These are phyloP conservation scores for Halictus quadricinctus DNA, from an alignment of 2,888 invertebrate species.

Conservation along the genomic window DNA sequence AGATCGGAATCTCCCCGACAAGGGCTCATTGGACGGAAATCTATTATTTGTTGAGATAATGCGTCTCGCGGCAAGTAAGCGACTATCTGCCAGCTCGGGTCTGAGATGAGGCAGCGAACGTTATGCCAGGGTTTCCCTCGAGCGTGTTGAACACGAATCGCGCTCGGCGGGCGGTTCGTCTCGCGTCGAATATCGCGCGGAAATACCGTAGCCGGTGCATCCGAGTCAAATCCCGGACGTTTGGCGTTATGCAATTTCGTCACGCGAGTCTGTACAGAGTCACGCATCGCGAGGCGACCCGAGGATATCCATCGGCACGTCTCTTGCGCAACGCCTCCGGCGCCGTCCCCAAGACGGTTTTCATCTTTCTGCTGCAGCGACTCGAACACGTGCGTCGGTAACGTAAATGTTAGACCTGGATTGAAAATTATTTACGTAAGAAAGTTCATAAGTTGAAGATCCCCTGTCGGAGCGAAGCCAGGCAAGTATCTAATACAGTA, in stretches of 20 bases:
- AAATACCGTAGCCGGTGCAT: conserved; percentile 26
- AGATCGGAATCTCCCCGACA: too few relatives aligned
- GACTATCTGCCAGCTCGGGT: too few relatives aligned
- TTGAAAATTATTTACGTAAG: not conserved
- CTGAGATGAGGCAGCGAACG: not conserved
- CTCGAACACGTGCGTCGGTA: not conserved
- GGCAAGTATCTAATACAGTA: not conserved
- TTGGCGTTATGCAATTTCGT: conserved; percentile 52
- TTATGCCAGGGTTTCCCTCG: not conserved
- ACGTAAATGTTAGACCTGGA: not conserved
- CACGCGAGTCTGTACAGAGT: conserved; percentile 43
- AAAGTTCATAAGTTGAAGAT: not conserved
- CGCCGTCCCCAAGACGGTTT: not conserved
- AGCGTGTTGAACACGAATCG: conserved; percentile 16
- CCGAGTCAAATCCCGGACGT: conserved; percentile 32
- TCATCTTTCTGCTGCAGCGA: not conserved
- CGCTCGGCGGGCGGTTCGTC: conserved; percentile 27
- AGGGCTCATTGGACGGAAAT: too few relatives aligned
- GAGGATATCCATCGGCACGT: conserved; percentile 41
- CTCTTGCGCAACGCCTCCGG: conserved; percentile 26
- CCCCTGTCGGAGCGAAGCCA: not conserved
- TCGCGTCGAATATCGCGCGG: conserved; percentile 27
- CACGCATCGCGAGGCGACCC: conserved; percentile 46
- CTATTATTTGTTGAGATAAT: too few relatives aligned
- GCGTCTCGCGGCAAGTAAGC: too few relatives aligned